Conservation (phyloP, 1,140 invertebrate species). For the Camponotus vicinus region DNA sequence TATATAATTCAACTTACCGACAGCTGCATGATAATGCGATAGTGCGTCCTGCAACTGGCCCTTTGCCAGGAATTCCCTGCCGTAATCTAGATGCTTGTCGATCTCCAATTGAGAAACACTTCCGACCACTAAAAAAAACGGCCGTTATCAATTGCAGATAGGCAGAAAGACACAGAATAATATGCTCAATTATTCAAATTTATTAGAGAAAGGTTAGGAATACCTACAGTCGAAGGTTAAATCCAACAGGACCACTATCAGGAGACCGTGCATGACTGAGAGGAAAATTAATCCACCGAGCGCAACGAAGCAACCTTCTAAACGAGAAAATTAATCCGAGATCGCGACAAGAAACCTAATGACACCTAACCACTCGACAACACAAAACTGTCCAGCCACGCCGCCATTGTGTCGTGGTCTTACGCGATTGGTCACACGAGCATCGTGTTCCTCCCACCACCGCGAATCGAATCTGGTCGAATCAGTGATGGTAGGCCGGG, state of each 20-base stretch:
- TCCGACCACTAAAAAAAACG: slow-evolving; percentile 87
- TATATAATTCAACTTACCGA: slow-evolving; percentile 90
- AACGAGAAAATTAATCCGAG: slow-evolving; percentile 71
- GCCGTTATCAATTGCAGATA: slow-evolving; percentile 12
- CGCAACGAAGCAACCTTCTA: slow-evolving; percentile 63
- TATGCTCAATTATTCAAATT: neutral
- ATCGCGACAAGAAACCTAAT: slow-evolving; percentile 67
- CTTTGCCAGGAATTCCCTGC: slow-evolving; percentile 94
- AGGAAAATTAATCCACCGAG: slow-evolving; percentile 68
- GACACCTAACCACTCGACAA: slow-evolving; percentile 79
- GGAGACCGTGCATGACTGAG: slow-evolving; percentile 82
- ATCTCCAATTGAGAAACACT: slow-evolving; percentile 92
- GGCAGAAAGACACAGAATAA: neutral
- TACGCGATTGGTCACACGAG: slow-evolving; percentile 81
- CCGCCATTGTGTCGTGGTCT: slow-evolving; percentile 85
- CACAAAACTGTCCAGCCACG: slow-evolving; percentile 80
- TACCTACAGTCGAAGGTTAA: slow-evolving; percentile 82
- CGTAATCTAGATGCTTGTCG: slow-evolving; percentile 96
- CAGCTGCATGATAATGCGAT: slow-evolving; percentile 98
- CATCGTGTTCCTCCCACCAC: neutral
- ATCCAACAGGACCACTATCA: slow-evolving; percentile 81
- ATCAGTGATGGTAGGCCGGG: too few species aligned
- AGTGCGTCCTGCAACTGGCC: slow-evolving; percentile 98
- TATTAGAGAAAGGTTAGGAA: slow-evolving; percentile 78
- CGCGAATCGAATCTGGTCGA: too few species aligned